These are phyloP conservation scores for Herpetotheres cachinnans DNA, from an alignment of 2,113 vertebrate species.

Conservation along the genomic window DNA sequence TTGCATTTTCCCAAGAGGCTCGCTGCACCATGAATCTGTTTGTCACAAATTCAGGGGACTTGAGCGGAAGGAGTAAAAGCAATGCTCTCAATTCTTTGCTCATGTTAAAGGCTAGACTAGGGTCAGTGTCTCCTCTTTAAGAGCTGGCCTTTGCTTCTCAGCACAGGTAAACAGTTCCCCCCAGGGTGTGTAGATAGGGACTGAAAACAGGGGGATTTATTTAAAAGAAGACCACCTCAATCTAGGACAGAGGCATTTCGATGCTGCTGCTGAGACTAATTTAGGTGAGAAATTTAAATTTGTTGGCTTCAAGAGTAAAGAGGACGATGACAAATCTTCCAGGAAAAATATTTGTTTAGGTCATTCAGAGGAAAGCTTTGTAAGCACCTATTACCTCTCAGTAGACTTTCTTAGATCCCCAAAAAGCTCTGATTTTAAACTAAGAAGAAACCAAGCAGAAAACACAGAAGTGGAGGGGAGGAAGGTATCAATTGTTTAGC, in stretches of 20 bases:
- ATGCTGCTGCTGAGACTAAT: neutral
- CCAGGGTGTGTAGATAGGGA: neutral
- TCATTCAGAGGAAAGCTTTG: neutral
- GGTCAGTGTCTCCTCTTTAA: conserved; percentile 7
- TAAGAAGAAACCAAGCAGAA: neutral
- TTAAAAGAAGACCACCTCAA: neutral
- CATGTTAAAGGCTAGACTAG: neutral
- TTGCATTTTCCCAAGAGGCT: conserved; percentile 27
- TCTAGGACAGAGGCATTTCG: neutral
- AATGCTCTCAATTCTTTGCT: neutral
- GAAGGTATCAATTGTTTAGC: neutral
- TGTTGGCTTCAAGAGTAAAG: neutral
- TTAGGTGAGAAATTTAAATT: neutral
- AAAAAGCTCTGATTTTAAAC: neutral
- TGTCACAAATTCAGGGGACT: conserved; percentile 6
- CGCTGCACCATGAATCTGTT: neutral
- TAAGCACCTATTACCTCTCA: neutral
- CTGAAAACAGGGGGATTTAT: neutral
- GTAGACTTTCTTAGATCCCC: neutral
- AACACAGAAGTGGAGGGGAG: neutral
- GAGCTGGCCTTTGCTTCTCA: neutral
- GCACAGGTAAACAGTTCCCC: conserved; percentile 31
- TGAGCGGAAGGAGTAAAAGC: neutral
- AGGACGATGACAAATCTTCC: neutral
- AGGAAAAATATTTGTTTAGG: neutral